Conservation (phyloP, 2,888 invertebrate species). For the Pyrgus malvae region DNA sequence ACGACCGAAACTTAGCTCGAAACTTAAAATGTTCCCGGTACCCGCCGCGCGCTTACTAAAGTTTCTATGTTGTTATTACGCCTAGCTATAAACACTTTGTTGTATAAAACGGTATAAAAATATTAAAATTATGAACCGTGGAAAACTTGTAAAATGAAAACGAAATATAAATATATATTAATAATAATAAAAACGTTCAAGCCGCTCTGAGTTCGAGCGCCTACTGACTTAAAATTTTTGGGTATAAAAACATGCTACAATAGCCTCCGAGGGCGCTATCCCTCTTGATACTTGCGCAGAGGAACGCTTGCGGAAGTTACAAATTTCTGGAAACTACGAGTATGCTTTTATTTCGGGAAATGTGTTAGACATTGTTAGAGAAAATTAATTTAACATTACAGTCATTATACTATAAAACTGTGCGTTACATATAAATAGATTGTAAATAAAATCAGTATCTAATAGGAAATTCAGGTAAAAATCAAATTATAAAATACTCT, state of each 20-base stretch:
- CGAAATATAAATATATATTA: conserved; percentile 82
- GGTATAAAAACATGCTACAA: conserved; percentile 83
- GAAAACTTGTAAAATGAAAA: conserved; percentile 81
- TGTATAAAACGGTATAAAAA: conserved; percentile 82
- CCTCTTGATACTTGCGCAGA: conserved; percentile 64
- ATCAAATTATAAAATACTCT: no score
- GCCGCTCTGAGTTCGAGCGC: conserved; percentile 80
- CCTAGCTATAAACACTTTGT: conserved; percentile 78
- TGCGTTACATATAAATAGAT: no score
- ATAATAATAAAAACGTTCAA: conserved; percentile 80
- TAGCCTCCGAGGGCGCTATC: conserved; percentile 63
- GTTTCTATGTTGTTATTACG: conserved; percentile 64
- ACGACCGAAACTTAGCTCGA: conserved; percentile 50
- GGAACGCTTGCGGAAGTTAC: conserved; percentile 10
- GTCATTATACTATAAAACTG: no score
- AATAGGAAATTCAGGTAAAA: no score
- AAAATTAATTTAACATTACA: no score
- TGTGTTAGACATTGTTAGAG: no score
- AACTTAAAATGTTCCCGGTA: conserved; percentile 42
- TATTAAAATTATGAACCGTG: conserved; percentile 81
- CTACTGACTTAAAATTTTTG: conserved; percentile 83
- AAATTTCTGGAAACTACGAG: no score
- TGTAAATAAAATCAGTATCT: no score
- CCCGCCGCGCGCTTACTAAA: background rate
- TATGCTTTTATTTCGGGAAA: no score